Evolutionary conservation across 2,797 vertebrate species (phyloP).

Genomic region (Melanotaenia parkinsoni): DNA sequence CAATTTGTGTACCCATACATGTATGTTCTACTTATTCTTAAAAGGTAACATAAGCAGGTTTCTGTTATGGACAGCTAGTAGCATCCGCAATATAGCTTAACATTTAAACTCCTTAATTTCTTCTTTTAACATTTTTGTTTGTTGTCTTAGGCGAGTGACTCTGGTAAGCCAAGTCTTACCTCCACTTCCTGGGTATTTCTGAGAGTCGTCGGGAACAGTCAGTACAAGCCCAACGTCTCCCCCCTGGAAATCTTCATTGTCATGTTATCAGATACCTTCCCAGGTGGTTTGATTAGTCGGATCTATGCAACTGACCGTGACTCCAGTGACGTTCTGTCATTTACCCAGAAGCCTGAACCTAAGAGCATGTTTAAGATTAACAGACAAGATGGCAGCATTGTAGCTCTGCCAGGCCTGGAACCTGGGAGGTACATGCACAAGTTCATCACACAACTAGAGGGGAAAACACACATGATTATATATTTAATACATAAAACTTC

Average conservation of each 20-base stretch:
- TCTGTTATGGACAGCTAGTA: neutral
- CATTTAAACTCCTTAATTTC: neutral
- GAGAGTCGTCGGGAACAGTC: slow-evolving; percentile 92
- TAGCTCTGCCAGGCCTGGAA: slow-evolving; percentile 91
- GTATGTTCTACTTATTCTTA: neutral
- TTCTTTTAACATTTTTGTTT: neutral
- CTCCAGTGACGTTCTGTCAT: slow-evolving; percentile 90
- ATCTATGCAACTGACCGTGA: slow-evolving; percentile 95
- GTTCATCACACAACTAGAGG: neutral
- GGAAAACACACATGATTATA: neutral
- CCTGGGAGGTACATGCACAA: slow-evolving; percentile 88
- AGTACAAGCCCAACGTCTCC: slow-evolving; percentile 91
- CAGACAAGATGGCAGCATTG: slow-evolving; percentile 92
- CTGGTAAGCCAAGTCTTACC: slow-evolving; percentile 89
- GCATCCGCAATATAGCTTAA: neutral
- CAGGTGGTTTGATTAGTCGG: slow-evolving; percentile 92
- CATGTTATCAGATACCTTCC: slow-evolving; percentile 93
- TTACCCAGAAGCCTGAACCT: slow-evolving; percentile 87
- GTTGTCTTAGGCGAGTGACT: slow-evolving; percentile 87
- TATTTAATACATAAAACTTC: neutral
- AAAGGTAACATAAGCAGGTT: neutral
- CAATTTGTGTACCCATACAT: neutral
- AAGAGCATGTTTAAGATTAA: slow-evolving; percentile 90
- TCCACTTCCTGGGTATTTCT: slow-evolving; percentile 90
- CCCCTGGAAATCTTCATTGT: slow-evolving; percentile 94